phyloP scores from a whole-genome alignment of 2,113 vertebrate genomes.

The Lates calcarifer region DNA sequence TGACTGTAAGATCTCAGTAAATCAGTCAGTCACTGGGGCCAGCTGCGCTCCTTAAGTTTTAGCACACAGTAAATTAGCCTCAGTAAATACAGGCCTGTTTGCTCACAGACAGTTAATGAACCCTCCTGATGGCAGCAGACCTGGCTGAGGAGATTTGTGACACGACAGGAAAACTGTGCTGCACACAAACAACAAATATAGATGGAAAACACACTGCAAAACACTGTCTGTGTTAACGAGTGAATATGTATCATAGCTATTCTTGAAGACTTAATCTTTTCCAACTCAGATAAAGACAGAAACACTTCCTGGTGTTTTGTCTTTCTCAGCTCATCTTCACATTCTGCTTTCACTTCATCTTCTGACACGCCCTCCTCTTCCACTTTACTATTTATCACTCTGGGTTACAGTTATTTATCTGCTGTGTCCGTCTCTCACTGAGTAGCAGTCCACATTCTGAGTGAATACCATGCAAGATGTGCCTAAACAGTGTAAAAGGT shows the following conservation, averaged over 20 bases:
- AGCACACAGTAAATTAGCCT: conserved; percentile 49
- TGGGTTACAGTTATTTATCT: too few species aligned
- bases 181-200: not conserved
- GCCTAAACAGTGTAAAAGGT: too few species aligned
- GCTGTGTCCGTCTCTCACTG: too few species aligned
- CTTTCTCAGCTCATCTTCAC: too few species aligned
- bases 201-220: not conserved
- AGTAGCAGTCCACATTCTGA: too few species aligned
- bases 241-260: too few species aligned
- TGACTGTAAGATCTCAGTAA: not conserved
- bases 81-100: conserved; percentile 48
- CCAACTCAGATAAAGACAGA: too few species aligned
- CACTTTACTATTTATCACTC: too few species aligned
- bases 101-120: conserved; percentile 40
- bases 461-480: too few species aligned
- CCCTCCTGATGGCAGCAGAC: conserved; percentile 14
- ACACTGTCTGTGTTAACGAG: not conserved
- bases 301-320: too few species aligned
- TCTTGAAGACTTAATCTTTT: too few species aligned
- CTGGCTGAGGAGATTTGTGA: not conserved
- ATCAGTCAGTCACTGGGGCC: conserved; percentile 18
- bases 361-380: not conserved
- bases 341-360: too few species aligned
- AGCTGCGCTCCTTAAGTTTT: conserved; percentile 26
- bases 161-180: not conserved